Percentiles rank a stretch among this genome's conserved stretches.
These are phyloP conservation scores for Folsomia candida DNA, from an alignment of 2,888 invertebrate genomes.

Conservation along the genomic window DNA sequence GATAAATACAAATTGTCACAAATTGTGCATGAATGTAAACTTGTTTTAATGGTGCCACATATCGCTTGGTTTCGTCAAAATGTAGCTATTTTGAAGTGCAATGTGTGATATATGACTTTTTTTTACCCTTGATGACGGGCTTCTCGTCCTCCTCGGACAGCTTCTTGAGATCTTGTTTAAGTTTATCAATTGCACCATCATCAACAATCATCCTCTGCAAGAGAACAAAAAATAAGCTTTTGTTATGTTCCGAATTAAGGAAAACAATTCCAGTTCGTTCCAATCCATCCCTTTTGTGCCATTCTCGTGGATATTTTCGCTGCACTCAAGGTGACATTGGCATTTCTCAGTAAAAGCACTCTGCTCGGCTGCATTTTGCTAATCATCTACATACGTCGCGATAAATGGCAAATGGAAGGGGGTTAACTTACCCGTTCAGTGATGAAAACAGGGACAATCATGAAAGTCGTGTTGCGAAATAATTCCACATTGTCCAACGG, in stretches of 20 bases:
- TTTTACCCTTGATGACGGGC: too few species aligned
- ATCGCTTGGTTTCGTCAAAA: too few species aligned
- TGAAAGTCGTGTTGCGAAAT: constrained; percentile 32
- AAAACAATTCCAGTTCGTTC: neutral
- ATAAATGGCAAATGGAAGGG: neutral
- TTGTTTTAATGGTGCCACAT: too few species aligned
- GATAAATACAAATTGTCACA: too few species aligned
- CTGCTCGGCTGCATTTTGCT: neutral
- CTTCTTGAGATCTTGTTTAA: constrained; percentile 30
- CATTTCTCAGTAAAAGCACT: neutral
- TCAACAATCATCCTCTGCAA: constrained; percentile 30
- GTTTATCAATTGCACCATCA: constrained; percentile 23
- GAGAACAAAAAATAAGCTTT: constrained; percentile 10
- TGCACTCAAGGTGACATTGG: neutral
- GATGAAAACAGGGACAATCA: constrained; percentile 39
- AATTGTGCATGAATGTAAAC: too few species aligned
- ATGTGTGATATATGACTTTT: too few species aligned
- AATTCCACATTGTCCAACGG: constrained; percentile 39
- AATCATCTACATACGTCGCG: too few species aligned
- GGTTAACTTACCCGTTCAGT: constrained; percentile 34
- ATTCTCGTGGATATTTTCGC: neutral
- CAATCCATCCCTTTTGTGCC: neutral
- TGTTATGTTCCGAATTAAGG: neutral
- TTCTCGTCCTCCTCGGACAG: constrained; percentile 5
- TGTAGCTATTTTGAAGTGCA: too few species aligned